phyloP scores from a whole-genome alignment of 2,113 vertebrate species.

The Octodon degus region DNA sequence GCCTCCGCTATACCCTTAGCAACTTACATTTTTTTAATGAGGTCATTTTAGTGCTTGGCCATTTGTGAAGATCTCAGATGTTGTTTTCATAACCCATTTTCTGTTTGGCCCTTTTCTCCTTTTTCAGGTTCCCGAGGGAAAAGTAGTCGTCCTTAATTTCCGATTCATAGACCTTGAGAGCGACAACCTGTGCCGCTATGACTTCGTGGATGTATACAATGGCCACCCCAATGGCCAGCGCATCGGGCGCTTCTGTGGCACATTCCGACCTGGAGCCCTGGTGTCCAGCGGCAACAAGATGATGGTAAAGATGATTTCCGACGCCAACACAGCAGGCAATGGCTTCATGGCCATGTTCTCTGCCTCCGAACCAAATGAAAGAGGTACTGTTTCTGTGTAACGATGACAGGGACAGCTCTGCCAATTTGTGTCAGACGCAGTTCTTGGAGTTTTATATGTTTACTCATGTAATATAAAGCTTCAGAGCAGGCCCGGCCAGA shows the following conservation, averaged over 20 bases:
- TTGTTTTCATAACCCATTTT: background rate
- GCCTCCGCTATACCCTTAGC: background rate
- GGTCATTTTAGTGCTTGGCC: background rate
- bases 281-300: conserved; percentile 97
- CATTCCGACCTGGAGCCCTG: conserved; percentile 93
- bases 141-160: conserved; percentile 96
- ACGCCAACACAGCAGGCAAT: conserved; percentile 97
- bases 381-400: conserved; percentile 88
- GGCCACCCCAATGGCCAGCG: conserved; percentile 93
- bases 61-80: background rate
- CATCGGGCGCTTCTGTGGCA: conserved; percentile 97
- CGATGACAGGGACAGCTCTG: background rate
- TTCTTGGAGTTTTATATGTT: background rate
- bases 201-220: conserved; percentile 96
- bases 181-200: conserved; percentile 96
- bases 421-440: background rate
- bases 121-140: conserved; percentile 95
- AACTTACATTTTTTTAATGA: background rate
- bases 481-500: background rate
- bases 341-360: conserved; percentile 97
- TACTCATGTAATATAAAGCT: background rate
- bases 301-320: conserved; percentile 97
- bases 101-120: conserved; percentile 17
- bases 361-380: conserved; percentile 93
- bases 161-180: conserved; percentile 95